Evolutionary conservation across 2,113 vertebrate species (phyloP).

Genomic region (Fregata magnificens): DNA sequence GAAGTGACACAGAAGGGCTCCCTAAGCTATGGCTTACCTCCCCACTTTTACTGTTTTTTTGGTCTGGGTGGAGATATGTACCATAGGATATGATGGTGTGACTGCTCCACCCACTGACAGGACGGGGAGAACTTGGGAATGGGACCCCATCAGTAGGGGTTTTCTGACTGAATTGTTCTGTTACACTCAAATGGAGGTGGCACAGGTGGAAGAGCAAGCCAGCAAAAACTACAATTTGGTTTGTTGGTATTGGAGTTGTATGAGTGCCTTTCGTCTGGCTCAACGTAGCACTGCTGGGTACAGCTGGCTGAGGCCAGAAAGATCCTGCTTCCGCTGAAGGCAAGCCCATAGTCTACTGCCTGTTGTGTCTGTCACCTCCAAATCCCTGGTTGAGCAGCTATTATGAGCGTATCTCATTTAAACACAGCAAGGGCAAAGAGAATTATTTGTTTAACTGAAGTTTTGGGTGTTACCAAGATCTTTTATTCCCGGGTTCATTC

Average conservation of each 20-base stretch:
- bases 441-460: constrained; percentile 1
- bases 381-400: no score
- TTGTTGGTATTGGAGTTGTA: background rate
- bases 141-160: background rate
- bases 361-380: background rate
- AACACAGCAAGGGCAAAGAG: background rate
- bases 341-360: background rate
- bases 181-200: background rate
- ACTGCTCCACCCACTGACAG: background rate
- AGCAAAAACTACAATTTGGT: background rate
- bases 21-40: background rate
- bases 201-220: background rate
- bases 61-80: background rate
- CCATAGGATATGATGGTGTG: background rate
- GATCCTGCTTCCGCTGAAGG: background rate
- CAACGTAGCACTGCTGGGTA: background rate
- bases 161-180: background rate
- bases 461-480: background rate
- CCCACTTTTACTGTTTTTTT: background rate
- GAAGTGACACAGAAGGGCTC: background rate
- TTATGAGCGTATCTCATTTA: background rate
- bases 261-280: background rate
- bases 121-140: background rate
- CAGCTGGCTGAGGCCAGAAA: background rate
- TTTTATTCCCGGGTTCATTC: background rate